Conservation (phyloP, 2,113 vertebrate species). For the Macrotis lagotis region DNA sequence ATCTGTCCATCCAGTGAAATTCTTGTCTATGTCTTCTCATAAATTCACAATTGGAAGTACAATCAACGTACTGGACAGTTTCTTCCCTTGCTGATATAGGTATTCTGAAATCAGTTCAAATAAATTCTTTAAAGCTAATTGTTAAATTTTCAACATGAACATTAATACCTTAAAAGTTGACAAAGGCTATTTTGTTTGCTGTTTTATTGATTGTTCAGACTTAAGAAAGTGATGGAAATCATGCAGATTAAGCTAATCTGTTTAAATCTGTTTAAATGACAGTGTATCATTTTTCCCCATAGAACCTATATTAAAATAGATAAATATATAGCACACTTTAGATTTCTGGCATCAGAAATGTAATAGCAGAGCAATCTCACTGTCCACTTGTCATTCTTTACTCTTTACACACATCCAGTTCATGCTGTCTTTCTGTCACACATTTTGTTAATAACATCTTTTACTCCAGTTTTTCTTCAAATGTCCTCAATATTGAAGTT, state of each 20-base stretch:
- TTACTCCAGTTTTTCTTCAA: background rate
- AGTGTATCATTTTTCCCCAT: background rate
- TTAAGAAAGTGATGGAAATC: background rate
- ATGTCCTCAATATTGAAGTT: background rate
- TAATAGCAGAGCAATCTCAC: background rate
- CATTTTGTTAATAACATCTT: background rate
- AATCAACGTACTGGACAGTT: background rate
- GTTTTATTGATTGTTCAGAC: background rate
- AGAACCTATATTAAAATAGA: background rate
- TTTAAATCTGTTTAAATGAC: too few relatives aligned
- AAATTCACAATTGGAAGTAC: background rate
- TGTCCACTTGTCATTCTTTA: background rate
- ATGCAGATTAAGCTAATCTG: background rate
- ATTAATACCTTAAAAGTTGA: background rate
- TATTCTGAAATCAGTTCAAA: background rate
- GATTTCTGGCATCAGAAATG: background rate
- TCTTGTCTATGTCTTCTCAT: background rate
- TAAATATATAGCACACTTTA: background rate
- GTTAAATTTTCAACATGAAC: background rate
- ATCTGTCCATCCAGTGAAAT: background rate
- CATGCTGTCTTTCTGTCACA: background rate
- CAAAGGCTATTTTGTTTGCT: background rate
- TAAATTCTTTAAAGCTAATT: background rate
- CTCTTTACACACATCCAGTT: background rate
- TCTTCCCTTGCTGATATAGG: background rate